Evolutionary conservation across 2,888 invertebrate genomes (phyloP), one percentile per base, ranked within the genome.

Genomic region (Scaptomyza flava): DNA sequence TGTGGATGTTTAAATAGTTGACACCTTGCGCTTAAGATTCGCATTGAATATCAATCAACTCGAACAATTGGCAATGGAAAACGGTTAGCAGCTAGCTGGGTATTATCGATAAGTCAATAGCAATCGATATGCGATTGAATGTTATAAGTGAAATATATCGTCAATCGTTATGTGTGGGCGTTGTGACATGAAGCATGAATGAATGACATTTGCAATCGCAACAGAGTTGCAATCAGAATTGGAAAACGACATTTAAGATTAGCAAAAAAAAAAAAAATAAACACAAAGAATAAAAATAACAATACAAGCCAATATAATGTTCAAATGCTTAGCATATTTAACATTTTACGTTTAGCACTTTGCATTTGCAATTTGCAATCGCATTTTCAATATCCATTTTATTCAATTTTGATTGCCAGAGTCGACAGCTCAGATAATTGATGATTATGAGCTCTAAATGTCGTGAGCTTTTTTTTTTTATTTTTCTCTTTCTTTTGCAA

Each of bases 371-470:
- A 57, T 57, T 57, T 54, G 38, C 27, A 56, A 56, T 53, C 34
- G 41, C 45, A 54, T 50, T 61, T 71, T 47, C 34, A 53, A 71
- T 59, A 64, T 47, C 56, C 47, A 63, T 38, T 41, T 38, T 11
- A n/a, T n/a, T n/a, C n/a, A n/a, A 71, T 72, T 72, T 72, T 57
- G 71, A 74, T 74, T 63, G 73, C 52, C 73, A 53, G 64, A 77
- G 52, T 62, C 53, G 77, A 70, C 79, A 79, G 81, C 66, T 62
- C 56, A 69, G 81, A 85, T 85, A 85, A 82, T 85, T 82, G 86
- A 82, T 85, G 83, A 82, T 82, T 82, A 78, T 85, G 83, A 78
- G 48, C 48, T 48, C 69, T 58, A 81, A 81, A 81, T 76, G 82
- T 81, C 79, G 79, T 79, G 79, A 79, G 81, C 62, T 66, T 73